Base-by-base conservation (phyloP, 2,888 invertebrate species). In the Helicoverpa assulta region DNA sequence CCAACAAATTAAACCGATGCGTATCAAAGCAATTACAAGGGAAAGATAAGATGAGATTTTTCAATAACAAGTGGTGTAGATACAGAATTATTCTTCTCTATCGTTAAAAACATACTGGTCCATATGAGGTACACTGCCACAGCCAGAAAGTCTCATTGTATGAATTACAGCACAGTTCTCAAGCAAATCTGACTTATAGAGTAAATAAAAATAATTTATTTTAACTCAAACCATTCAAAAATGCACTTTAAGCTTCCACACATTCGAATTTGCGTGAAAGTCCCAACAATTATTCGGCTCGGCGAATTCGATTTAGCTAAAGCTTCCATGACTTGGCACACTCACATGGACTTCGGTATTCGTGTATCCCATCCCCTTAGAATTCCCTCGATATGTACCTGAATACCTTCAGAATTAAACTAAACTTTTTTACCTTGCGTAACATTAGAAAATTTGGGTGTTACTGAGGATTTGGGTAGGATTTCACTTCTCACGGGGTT, bases 241-340 rank as follows among this genome's bases (percentile, higher is more conserved):
- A 51, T 82, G 67, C 66, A 72, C 37, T 79, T 62, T 62, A 33
- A 72, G 64, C 65, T 56, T 51, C 65, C 52, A 67, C 43, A 50
- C 55, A 43, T 8, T 67, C 33, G 68, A 67, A 64, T 72, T 66
- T 54, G 61, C 60, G 58, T 62, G 50, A 26, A 64, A 64, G 60
- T 70, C 67, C 76, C 50, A 80, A 75, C 85, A 87, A 87, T 87
- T 83, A 86, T 84, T 78, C 81, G 83, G 73, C 52, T 86, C 84
- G 61, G 64, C 70, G 75, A 63, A 81, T 85, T 83, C 84, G 76
- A 86, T 86, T 83, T 80, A 72, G 64, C 73, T 52, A 79, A 81
- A 81, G 78, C 78, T 82, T 51, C 80, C 77, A 82, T 83, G 78
- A 83, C 78, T 81, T 74, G 76, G 81, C 85, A 82, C 76, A 82